phyloP scores from a whole-genome alignment of 2,888 invertebrate species.

The Nephrotoma appendiculata region DNA sequence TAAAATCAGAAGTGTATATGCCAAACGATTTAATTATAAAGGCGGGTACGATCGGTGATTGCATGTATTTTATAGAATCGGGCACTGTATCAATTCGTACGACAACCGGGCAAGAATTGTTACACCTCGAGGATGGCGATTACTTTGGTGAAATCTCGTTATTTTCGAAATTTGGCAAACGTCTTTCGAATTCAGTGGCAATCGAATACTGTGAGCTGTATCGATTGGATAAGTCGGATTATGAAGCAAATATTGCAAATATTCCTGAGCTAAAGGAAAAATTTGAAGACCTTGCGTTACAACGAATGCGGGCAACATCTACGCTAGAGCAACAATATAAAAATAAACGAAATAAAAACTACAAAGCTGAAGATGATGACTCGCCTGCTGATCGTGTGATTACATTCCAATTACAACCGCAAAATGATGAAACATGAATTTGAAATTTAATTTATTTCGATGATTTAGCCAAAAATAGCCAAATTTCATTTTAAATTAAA shows the following conservation, averaged over 20 bases:
- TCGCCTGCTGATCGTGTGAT: no score
- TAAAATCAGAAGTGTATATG: conserved; percentile 42
- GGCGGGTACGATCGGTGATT: conserved; percentile 41
- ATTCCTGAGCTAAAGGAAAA: neutral
- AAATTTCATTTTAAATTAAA: no score
- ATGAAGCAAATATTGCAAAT: neutral
- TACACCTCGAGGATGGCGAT: conserved; percentile 40
- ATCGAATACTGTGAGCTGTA: conserved; percentile 32
- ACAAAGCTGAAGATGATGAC: no score
- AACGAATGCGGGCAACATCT: neutral
- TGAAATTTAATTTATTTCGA: no score
- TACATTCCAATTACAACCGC: no score
- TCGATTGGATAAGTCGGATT: conserved; percentile 21
- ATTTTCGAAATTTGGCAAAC: conserved; percentile 7
- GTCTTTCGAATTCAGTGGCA: conserved; percentile 29
- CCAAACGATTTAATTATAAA: conserved; percentile 44
- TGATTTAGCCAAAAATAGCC: no score
- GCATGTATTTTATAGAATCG: conserved; percentile 47
- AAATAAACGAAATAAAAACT: no score
- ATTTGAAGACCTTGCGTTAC: neutral
- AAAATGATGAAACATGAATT: no score
- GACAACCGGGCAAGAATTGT: conserved; percentile 44
- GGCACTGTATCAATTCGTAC: conserved; percentile 47
- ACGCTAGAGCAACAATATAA: neutral
- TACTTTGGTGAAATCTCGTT: conserved; percentile 37